phyloP scores from a whole-genome alignment of 2,113 vertebrate genomes.

The Onychorhynchus coronatus region DNA sequence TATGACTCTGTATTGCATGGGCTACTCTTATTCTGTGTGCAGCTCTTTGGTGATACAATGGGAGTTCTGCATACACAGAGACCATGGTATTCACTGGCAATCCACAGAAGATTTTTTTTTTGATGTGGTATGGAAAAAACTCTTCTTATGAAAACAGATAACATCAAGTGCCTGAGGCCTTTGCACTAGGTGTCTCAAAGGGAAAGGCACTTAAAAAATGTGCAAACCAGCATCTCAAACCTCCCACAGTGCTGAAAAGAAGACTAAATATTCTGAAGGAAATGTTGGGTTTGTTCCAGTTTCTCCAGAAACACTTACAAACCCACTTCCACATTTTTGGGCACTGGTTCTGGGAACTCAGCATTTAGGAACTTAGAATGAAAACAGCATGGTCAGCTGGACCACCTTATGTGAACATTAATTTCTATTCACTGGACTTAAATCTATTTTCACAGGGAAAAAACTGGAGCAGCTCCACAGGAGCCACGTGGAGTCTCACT shows the following conservation, averaged over 20 bases:
- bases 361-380: constrained; percentile 47
- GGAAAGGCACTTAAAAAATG: constrained; percentile 60
- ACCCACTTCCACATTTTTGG: constrained; percentile 59
- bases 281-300: constrained; percentile 10
- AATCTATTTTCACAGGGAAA: constrained; percentile 22
- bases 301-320: constrained; percentile 50
- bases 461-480: not conserved
- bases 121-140: constrained; percentile 25
- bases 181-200: constrained; percentile 57
- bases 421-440: constrained; percentile 14
- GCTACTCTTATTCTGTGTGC: not conserved
- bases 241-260: constrained; percentile 62
- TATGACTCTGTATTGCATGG: not conserved
- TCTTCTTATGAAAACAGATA: constrained; percentile 47
- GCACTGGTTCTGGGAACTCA: constrained; percentile 52
- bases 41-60: not conserved
- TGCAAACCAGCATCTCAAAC: constrained; percentile 56
- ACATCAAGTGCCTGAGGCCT: constrained; percentile 43
- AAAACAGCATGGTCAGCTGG: constrained; percentile 53
- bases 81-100: not conserved
- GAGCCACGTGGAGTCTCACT: not conserved
- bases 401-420: constrained; percentile 39
- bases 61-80: not conserved
- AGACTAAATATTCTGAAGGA: constrained; percentile 55
- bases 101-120: not conserved